These are phyloP conservation scores for Vidua chalybeata DNA, from an alignment of 2,113 vertebrate genomes.

Conservation along the genomic window DNA sequence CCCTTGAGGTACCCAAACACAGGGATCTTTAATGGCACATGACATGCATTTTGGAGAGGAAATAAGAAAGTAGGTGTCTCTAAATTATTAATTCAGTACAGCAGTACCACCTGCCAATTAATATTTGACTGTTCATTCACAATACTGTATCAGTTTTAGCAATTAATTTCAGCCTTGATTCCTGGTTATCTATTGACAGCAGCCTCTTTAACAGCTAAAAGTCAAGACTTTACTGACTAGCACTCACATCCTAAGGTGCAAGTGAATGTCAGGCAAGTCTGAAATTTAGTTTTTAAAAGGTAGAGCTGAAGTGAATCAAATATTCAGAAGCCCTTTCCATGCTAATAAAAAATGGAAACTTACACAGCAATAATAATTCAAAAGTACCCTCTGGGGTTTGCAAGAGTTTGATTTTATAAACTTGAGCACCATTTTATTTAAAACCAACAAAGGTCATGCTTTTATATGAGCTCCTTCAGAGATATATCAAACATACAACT, in stretches of 20 bases:
- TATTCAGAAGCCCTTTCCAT: not conserved
- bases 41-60: not conserved
- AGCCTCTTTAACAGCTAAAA: not conserved
- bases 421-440: not conserved
- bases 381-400: not conserved
- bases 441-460: rapidly evolving
- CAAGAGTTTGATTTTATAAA: not conserved
- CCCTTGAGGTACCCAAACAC: not conserved
- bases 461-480: not conserved
- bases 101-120: not conserved
- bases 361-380: not conserved
- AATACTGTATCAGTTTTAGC: not conserved
- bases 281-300: not conserved
- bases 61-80: not conserved
- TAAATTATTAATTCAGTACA: not conserved
- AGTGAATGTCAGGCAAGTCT: not conserved
- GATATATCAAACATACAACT: not conserved
- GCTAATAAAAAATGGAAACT: not conserved
- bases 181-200: not conserved
- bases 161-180: not conserved
- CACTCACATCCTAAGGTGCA: not conserved
- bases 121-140: not conserved
- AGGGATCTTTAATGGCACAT: not conserved
- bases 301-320: not conserved
- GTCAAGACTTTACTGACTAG: not conserved